phyloP scores from a whole-genome alignment of 2,113 vertebrate genomes.

The Zingel zingel region DNA sequence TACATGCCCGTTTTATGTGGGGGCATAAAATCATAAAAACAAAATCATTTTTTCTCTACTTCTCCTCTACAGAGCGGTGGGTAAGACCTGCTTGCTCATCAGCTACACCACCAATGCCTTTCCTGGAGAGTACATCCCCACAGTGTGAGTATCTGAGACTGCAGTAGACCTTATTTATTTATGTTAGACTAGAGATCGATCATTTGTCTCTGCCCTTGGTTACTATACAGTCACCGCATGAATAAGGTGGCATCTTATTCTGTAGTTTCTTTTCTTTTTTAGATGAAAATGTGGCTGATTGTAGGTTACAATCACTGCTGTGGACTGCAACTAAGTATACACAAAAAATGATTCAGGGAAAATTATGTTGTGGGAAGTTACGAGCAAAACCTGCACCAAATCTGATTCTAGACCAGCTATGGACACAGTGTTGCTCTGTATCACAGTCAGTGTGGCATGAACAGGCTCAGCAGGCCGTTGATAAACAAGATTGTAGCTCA shows the following conservation, averaged over 20 bases:
- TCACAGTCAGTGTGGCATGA: neutral
- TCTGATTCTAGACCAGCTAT: slow-evolving; percentile 11
- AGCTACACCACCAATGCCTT: slow-evolving; percentile 99
- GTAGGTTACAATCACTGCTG: neutral
- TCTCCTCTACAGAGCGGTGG: slow-evolving; percentile 90
- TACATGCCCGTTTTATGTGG: neutral
- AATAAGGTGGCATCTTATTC: neutral
- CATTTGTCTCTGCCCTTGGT: slow-evolving; percentile 17
- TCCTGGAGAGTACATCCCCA: slow-evolving; percentile 98
- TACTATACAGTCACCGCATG: neutral
- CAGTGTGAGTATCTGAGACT: slow-evolving; percentile 91
- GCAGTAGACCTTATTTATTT: slow-evolving; percentile 31
- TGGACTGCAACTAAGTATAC: neutral
- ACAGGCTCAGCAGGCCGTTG: slow-evolving; percentile 1
- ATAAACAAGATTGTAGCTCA: slow-evolving; percentile 1
- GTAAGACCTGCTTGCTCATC: slow-evolving; percentile 99
- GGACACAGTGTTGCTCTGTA: neutral
- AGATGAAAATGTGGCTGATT: neutral
- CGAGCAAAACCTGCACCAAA: neutral
- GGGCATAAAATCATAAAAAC: neutral
- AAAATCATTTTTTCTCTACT: slow-evolving; percentile 2
- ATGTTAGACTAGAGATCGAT: neutral
- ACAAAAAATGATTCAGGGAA: neutral
- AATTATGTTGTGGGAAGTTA: neutral
- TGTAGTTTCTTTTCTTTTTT: neutral